Evolutionary conservation across 1,140 invertebrate species (phyloP), one percentile per base, ranked within the genome.

Genomic region (Cephus cinctus): DNA sequence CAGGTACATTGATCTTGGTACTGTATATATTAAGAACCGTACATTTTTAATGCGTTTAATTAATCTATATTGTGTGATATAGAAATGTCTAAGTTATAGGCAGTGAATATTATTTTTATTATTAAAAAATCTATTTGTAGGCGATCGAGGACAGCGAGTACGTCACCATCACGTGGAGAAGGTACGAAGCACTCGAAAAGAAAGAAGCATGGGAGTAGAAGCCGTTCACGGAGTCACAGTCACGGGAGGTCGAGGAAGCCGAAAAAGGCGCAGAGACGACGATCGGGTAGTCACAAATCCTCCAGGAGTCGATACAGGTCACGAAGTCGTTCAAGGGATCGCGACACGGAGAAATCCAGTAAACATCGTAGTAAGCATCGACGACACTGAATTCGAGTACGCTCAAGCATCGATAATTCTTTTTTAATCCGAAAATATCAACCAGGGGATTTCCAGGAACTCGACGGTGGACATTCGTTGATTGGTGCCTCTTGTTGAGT

Each of bases 241-340:
- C 75, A 77, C 41, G 70, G 74, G 44, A 61, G 78, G 40, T 76
- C 78, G 6, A 63, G 76, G 4, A 80, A 78, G 52, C 43, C 65
- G 4, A 77, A 77, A 47, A 77, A 71, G 45, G 71, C 56, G n/a
- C 73, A 60, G 48, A 76, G 68, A 35, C 62, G 59, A 41, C 56
- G 67, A 61, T 78, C 66, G 19, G 73, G 79, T 25, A 76, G 72
- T 45, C 78, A 80, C 43, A 81, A 81, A 59, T 69, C 74, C 21
- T 78, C 78, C 15, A 61, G 68, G 16, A 79, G 70, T 48, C 76
- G 78, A 44, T 80, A 80, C 20, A 71, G 79, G 53, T 80, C 79
- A 2, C 69, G 79, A 38, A 81, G 79, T 58, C 69, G 78, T 56
- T 77, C 76, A 11, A 75, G 78, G 21, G 78, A 80, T 19, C 68